Base-by-base conservation (phyloP, 2,113 vertebrate genomes). In the Nothobranchius furzeri region DNA sequence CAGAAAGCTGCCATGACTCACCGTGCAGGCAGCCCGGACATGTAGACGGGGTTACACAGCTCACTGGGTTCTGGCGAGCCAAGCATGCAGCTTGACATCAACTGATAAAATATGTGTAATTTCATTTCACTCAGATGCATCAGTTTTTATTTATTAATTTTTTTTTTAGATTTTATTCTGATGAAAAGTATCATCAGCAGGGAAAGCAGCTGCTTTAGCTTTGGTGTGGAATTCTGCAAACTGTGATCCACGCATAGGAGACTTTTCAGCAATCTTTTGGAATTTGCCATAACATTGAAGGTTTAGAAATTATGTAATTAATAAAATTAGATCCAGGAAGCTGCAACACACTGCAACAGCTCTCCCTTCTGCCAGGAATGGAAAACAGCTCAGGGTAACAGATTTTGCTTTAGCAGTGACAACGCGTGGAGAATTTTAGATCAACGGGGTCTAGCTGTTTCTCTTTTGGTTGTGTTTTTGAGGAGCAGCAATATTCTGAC, bases 1-100 rank as follows among this genome's bases (percentile, higher is more conserved):
- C 60, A 79, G 66, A 77, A 72, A 74, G 61, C 58, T 47, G 50
- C 49, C 75, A 47, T 75, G 74, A 81, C 17, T 84, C 82, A 72
- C 49, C 11, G 8, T 68, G 52, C 57, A 67, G 55, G 35, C 58
- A 75, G 60, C 62, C 30, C 48, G 42, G 52, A 67, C 59, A 70
- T 56, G 49, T 50, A 68, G 50, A 64, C 15, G n/a, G 52, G 54
- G 51, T 14, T 72, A 42, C 64, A 24, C 52, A 64, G 55, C 73
- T 79, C 37, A 56, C 30, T 48, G 42, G 13, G 60, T 55, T 60
- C 17, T 65, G 73, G 62, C 73, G 68, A 55, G 64, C 52, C 45
- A 20, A 64, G 65, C 10, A 12, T 66, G 47, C 13, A 59, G 54
- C 15, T 20, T 78, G 71, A 67, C 54, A 65, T 57, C 40, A 37